Evolutionary conservation across 2,888 invertebrate species (phyloP), one percentile per base, ranked within the genome.

Genomic region (Heliothis peltigera): DNA sequence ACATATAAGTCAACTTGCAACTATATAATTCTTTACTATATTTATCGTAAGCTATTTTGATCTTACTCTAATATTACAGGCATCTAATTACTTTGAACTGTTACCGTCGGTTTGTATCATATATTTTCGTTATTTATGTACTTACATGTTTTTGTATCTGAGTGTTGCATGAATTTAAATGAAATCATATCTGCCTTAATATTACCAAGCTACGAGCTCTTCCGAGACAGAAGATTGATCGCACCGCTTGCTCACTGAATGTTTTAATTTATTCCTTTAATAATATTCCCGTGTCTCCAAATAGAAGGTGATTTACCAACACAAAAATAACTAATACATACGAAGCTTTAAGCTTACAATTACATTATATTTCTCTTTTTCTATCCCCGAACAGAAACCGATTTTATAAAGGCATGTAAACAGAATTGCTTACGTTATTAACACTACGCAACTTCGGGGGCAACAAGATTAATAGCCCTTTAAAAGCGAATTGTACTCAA

Each of bases 401-500:
- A 46, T 18, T 32, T 44, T 7, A 44, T 44, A 44, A 44, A 21
- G 10, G 12, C 3, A 46, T 21, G 21, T 46, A 46, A 46, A 21
- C 39, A 43, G 18, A 21, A 61, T 42, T 51, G 21, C 44, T 42
- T 46, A 58, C 42, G 15, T 42, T 52, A n/a, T 10, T 17, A 28
- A 53, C 19, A 43, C 2, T 10, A 39, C 21, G 39, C 35, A 46
- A 46, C 47, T 18, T 47, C 46, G 32, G 39, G 35, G 25, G 19
- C 21, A 52, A 55, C 39, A 49, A 39, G 32, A 58, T 70, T 59
- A 70, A 76, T 63, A 43, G 55, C 28, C n/a, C 51, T 22, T 59
- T 59, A 35, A 59, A 70, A 52, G 22, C 47, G 46, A 75, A 63
- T 62, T 58, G 39, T 35, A 52, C 44, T 52, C 58, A 47, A 42